Base-by-base conservation (phyloP, 2,797 vertebrate genomes). In the Acestrorhynchus altus region DNA sequence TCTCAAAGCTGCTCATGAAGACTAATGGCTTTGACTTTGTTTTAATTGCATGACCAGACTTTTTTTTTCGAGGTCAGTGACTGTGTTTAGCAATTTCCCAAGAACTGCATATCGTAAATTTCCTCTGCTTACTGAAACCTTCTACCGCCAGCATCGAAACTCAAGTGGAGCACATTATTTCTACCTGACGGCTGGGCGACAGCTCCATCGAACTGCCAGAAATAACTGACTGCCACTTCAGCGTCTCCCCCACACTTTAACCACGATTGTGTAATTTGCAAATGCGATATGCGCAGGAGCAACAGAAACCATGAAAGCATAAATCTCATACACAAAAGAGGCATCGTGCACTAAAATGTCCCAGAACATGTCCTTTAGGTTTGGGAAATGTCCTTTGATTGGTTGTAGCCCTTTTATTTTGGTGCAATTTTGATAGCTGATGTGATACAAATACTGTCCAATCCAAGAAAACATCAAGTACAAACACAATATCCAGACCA, bases 211-310 rank as follows among this genome's bases (percentile, higher is more conserved):
- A 44, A 40, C 39, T 22, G 9, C 31, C 68, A 39, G 49, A 51
- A 65, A 69, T 69, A 69, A 69, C 46, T 20, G 24, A 51, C 18
- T 42, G n/a, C 61, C 39, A 44, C 66, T 20, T 69, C 69, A 35
- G 22, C 44, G 13, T 60, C 54, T 61, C 57, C 13, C 16, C 24
- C 44, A 47, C 24, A 35, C 49, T 63, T 22, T 18, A 15, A 31
- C 39, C 6, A 39, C 22, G 13, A 52, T 42, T 57, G 26, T 57
- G 35, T 70, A 13, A 71, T 42, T 57, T 71, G 66, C 66, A 68
- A 49, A 68, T 49, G 24, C 46, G 6, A 18, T 13, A 1, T 24
- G 1, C 64, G 18, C 42, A 67, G 42, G 11, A 46, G 24, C 26
- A 47, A 1, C 42, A 16, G 13, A 18, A 28, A 10, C 10, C 63